phyloP scores from a whole-genome alignment of 2,797 vertebrate species.

The Spatula versicolor region DNA sequence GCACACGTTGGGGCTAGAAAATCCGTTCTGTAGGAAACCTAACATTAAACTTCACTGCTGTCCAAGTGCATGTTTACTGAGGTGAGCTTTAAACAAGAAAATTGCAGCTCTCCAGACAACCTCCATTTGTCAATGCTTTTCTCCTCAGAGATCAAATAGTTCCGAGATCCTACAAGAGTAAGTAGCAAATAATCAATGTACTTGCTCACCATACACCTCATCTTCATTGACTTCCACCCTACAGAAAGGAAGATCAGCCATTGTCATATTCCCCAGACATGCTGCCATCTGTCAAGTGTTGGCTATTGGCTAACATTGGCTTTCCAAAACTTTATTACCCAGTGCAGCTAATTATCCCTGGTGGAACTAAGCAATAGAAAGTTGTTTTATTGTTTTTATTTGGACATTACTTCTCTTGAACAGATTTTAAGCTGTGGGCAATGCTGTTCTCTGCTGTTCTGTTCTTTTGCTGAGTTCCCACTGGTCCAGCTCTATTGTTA shows the following conservation, averaged over 20 bases:
- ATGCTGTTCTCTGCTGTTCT: neutral
- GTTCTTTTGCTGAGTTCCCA: neutral
- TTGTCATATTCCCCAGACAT: neutral
- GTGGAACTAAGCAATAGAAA: constrained; percentile 4
- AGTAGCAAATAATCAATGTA: neutral
- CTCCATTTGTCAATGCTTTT: neutral
- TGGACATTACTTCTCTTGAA: constrained; percentile 38
- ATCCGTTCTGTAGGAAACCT: neutral
- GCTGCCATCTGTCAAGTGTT: constrained; percentile 45
- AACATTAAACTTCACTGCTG: neutral
- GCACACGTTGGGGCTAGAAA: neutral
- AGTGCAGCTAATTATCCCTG: constrained; percentile 42
- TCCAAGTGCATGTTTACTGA: neutral
- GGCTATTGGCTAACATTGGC: constrained; percentile 5
- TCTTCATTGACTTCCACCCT: neutral
- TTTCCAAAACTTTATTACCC: constrained; percentile 59
- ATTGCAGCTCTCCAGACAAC: neutral
- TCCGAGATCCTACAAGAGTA: neutral
- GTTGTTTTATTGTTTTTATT: neutral
- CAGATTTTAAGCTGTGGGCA: constrained; percentile 69
- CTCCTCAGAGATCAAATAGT: neutral
- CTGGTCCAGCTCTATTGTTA: neutral
- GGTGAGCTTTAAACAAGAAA: neutral
- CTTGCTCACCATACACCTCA: neutral
- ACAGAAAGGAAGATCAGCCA: neutral